Evolutionary conservation across 2,797 vertebrate species (phyloP).

Genomic region (Eleutherodactylus coqui): DNA sequence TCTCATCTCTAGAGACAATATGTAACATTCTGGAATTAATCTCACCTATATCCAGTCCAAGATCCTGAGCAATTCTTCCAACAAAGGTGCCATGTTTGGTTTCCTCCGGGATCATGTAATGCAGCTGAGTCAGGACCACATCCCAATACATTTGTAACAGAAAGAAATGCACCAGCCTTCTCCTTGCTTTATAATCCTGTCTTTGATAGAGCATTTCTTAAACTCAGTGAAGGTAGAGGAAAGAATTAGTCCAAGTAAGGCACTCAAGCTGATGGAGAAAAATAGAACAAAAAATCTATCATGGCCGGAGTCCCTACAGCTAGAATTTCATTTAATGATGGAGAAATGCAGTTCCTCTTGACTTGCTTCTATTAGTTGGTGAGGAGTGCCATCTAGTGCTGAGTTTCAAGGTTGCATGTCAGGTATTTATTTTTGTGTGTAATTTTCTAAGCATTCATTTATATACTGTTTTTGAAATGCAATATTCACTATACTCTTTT

Average conservation of each 20-base stretch:
- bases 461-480: background rate
- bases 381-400: slow-evolving; percentile 20
- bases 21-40: slow-evolving; percentile 76
- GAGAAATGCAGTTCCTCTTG: slow-evolving; percentile 10
- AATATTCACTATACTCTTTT: background rate
- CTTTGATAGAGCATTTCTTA: slow-evolving; percentile 16
- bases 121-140: slow-evolving; percentile 69
- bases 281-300: background rate
- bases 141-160: slow-evolving; percentile 62
- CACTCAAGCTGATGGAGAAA: background rate
- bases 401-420: background rate
- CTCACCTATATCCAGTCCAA: slow-evolving; percentile 72
- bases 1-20: slow-evolving; percentile 72
- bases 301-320: background rate
- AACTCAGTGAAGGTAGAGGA: background rate
- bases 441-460: too few species aligned
- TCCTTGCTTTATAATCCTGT: slow-evolving; percentile 45
- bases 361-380: background rate
- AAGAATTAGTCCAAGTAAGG: slow-evolving; percentile 62
- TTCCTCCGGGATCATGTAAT: slow-evolving; percentile 76
- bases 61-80: slow-evolving; percentile 75
- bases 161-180: slow-evolving; percentile 16
- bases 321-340: background rate
- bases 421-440: background rate
- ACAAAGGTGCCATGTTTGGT: slow-evolving; percentile 71